These are phyloP conservation scores for Meloidogyne hapla DNA, from an alignment of 1,140 invertebrate genomes.

Conservation along the genomic window DNA sequence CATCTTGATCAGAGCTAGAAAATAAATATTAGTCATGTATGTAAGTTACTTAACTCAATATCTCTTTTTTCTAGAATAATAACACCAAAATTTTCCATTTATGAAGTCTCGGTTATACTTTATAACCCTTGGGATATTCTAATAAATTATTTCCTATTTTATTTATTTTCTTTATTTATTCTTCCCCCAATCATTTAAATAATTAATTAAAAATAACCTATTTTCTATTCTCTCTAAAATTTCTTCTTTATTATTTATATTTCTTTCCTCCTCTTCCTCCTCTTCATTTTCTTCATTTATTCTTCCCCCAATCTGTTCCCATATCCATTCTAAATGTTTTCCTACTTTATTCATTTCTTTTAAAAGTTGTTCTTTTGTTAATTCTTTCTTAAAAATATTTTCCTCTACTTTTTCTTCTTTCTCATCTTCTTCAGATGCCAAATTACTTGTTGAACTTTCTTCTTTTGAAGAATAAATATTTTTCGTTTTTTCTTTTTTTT, in stretches of 20 bases:
- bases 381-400: not conserved
- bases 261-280: not conserved
- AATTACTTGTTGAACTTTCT: not conserved
- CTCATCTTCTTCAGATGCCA: not conserved
- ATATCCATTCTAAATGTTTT: slow-evolving; percentile 14
- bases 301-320: slow-evolving; percentile 13
- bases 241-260: not conserved
- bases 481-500: not conserved
- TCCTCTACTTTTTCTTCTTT: not conserved
- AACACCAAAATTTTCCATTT: no score
- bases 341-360: slow-evolving; percentile 21
- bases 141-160: no score
- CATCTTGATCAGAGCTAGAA: no score
- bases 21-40: no score
- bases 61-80: no score
- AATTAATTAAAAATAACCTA: no score
- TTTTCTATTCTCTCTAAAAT: not conserved
- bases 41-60: no score
- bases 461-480: not conserved
- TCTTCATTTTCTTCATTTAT: slow-evolving; percentile 2
- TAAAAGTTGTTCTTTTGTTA: slow-evolving; percentile 14
- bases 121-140: no score
- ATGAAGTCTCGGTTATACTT: no score
- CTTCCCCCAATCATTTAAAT: no score
- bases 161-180: no score